Base-by-base conservation (phyloP, 1,140 invertebrate genomes). In the Papilio glaucus region DNA sequence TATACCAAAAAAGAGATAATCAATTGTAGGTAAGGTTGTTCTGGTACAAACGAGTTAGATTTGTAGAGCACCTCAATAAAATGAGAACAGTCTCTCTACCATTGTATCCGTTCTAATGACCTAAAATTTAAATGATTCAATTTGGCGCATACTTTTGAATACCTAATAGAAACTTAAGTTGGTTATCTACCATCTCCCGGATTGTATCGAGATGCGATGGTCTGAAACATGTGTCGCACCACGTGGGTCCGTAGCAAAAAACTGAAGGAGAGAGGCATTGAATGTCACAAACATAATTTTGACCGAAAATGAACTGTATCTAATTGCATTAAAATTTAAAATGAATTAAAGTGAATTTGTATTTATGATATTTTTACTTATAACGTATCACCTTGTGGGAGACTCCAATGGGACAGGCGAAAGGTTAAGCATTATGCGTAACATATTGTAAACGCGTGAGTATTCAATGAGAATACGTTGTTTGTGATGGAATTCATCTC, bases 381-480 rank as follows among this genome's bases (percentile, higher is more conserved):
- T 65, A 38, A 8, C 1, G 21, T 71, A 37, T 84, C 82, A 90
- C 88, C 86, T 90, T 89, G 88, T 88, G 88, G 88, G 88, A 89
- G 88, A 88, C 82, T 82, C 77, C 76, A 71, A 78, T 81, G 84
- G 80, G 82, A 85, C 81, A 87, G 77, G 80, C 84, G 73, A 89
- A 87, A 89, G 86, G 84, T 89, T 88, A 84, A 79, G 83, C 75
- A 75, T 86, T 84, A 87, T 89, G 85, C 80, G 78, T 79, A 84
- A 81, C 87, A 89, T 73, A 87, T 89, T 88, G 85, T 82, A 82
- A 71, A 78, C 61, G 45, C 33, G 60, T 63, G 49, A 53, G 65
- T 33, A 61, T 9, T 38, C 39, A 72, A 53, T 62, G 37, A 18
- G 29, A 38, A 62, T 53, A 39, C 49, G 45, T 57, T 71, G 29